These are phyloP conservation scores for Corythoichthys intestinalis DNA, from an alignment of 2,113 vertebrate species.

Conservation along the genomic window DNA sequence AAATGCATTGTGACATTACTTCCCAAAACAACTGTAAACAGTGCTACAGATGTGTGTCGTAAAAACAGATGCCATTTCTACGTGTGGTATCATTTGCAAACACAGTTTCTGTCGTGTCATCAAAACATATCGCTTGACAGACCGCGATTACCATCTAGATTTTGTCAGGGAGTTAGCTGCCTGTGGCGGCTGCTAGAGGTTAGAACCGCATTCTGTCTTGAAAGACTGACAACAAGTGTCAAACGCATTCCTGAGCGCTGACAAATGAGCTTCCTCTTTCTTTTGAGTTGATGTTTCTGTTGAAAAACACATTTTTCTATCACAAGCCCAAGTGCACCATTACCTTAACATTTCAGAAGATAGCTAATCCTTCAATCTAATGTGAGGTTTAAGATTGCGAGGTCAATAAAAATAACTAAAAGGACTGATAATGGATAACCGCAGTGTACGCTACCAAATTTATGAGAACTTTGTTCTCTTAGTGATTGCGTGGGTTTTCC, in stretches of 20 bases:
- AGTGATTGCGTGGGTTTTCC: no score
- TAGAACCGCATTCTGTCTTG: conserved; percentile 9
- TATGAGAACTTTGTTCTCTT: neutral
- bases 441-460: neutral
- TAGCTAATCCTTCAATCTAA: neutral
- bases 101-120: conserved; percentile 22
- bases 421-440: neutral
- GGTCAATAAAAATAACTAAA: neutral
- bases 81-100: neutral
- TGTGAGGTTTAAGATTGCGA: neutral
- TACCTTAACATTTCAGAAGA: neutral
- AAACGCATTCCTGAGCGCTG: conserved; percentile 35
- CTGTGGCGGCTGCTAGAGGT: conserved; percentile 15
- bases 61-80: no score
- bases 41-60: no score
- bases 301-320: neutral
- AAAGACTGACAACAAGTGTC: conserved; percentile 17
- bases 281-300: neutral
- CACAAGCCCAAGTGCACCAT: neutral
- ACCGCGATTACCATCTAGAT: conserved; percentile 36
- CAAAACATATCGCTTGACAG: conserved; percentile 13
- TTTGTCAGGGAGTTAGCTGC: conserved; percentile 33
- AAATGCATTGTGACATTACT: no score
- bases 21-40: no score
- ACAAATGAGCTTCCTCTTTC: conserved; percentile 11